phyloP scores from a whole-genome alignment of 2,113 vertebrate species.

The Psilopsiagon aymara region DNA sequence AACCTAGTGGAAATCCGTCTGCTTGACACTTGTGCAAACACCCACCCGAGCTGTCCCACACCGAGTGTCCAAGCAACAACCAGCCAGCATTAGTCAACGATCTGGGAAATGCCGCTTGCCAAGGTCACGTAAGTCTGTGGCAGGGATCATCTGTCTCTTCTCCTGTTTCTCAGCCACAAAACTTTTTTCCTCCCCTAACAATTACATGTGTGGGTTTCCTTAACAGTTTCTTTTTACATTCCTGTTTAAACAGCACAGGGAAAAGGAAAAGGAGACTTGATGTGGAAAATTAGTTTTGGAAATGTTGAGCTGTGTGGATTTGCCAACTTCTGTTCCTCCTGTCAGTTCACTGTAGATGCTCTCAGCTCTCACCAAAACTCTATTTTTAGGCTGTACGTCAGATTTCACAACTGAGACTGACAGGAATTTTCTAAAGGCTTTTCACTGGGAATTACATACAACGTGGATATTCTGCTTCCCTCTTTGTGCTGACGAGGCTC shows the following conservation, averaged over 20 bases:
- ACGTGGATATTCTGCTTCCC: not conserved
- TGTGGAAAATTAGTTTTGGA: constrained; percentile 73
- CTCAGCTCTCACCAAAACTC: not conserved
- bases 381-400: constrained; percentile 62
- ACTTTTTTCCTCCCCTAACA: constrained; percentile 51
- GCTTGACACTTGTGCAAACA: not conserved
- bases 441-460: constrained; percentile 28
- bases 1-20: not conserved
- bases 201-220: constrained; percentile 68
- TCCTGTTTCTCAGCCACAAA: constrained; percentile 51
- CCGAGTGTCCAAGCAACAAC: not conserved
- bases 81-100: not conserved
- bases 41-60: not conserved
- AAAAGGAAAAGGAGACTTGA: constrained; percentile 69
- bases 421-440: constrained; percentile 30
- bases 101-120: not conserved
- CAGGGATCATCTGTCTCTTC: constrained; percentile 54
- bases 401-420: constrained; percentile 52
- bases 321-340: constrained; percentile 49
- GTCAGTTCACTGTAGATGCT: constrained; percentile 13
- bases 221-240: constrained; percentile 73
- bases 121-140: constrained; percentile 45
- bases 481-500: not conserved
- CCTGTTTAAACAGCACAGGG: constrained; percentile 71
- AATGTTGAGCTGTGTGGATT: constrained; percentile 26